A percentile compares a stretch with the other conserved stretches of the same genome.
Conservation (phyloP, 2,113 vertebrate species). For the Athene noctua region DNA sequence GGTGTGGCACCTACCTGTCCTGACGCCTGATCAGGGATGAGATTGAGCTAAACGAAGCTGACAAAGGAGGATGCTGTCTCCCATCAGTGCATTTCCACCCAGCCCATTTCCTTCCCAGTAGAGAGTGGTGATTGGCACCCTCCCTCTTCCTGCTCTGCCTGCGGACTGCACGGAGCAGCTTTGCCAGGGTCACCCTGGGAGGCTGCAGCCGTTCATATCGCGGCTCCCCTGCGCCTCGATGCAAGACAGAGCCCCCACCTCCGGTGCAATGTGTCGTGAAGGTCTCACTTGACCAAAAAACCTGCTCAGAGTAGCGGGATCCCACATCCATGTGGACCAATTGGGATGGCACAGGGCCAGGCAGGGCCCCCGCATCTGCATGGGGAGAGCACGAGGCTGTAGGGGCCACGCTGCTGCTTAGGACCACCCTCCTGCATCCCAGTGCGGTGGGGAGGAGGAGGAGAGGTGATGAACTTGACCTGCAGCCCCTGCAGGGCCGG, state of each 20-base stretch:
- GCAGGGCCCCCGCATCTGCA: background rate
- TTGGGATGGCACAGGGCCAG: background rate
- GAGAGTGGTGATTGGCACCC: background rate
- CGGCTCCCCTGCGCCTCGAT: rapidly evolving
- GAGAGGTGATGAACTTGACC: background rate
- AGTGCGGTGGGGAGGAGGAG: background rate
- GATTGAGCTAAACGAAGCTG: background rate
- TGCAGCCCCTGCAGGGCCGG: background rate
- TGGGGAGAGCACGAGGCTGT: background rate
- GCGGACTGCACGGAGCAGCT: background rate
- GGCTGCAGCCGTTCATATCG: background rate
- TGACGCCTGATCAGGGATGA: background rate
- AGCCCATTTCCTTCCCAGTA: background rate
- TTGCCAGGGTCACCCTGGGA: background rate
- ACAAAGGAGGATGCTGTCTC: background rate
- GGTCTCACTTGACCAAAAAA: background rate
- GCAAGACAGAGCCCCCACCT: background rate
- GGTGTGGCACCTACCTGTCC: background rate
- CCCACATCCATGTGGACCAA: rapidly evolving
- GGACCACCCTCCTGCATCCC: background rate
- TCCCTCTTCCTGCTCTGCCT: background rate
- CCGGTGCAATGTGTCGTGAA: rapidly evolving
- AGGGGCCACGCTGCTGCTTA: background rate
- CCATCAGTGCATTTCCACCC: background rate
- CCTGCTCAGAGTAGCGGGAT: rapidly evolving